Evolutionary conservation across 2,888 invertebrate genomes (phyloP), one percentile per base, ranked within the genome.

Genomic region (Tiliacea aurago): DNA sequence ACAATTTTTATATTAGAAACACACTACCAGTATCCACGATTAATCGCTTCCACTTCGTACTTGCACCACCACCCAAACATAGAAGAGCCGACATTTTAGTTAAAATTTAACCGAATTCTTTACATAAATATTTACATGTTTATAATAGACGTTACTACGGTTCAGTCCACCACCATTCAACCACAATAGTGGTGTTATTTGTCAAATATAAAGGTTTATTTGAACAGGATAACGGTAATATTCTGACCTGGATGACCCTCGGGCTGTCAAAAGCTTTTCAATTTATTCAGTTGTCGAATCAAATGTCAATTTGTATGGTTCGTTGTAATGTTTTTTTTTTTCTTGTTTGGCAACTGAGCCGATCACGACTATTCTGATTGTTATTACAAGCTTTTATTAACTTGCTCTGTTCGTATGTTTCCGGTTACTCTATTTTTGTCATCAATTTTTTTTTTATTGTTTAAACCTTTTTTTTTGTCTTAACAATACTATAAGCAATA

Each of bases 41-140:
- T 2, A 72, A 62, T 55, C 78, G 81, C 76, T 61, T 7, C 10
- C 73, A 23, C 61, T 66, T 43, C 7, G 49, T 45, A 56, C 53
- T 69, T 0, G 13, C 20, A 37, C 78, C 79, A 62, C 1, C 66
- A n/a, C 70, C 62, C 81, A 84, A 74, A 72, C 80, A 76, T 75
- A 86, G 84, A 70, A 58, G 33, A 83, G 47, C 82, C 77, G 72
- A 87, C 89, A 88, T 89, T 91, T 89, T 86, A 86, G 87, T 91
- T 90, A 89, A 91, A 94, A 89, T 92, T 90, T 90, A 90, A 92
- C 91, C 89, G 87, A 92, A 91, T 90, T 90, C 89, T 90, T 88
- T 89, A 91, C 92, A 90, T 89, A 92, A 93, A 94, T 92, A 93
- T 94, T 93, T 92, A 93, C 94, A 92, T 93, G 89, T 90, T 90